Base-by-base conservation (phyloP, 2,797 vertebrate species). In the Numenius phaeopus region DNA sequence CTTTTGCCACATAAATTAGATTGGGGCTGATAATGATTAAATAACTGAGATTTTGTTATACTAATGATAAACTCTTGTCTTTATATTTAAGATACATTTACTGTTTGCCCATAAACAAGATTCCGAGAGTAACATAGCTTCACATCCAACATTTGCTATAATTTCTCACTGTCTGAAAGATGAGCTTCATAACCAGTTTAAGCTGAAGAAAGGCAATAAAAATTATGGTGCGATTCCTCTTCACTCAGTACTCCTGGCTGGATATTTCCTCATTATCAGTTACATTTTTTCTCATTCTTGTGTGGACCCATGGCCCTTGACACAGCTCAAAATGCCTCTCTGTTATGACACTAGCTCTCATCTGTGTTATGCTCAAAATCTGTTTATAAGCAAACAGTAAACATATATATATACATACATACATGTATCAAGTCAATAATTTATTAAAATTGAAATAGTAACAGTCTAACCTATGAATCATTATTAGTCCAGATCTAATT, bases 241-340 rank as follows among this genome's bases (percentile, higher is more conserved):
- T 75, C 19, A 10, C 15, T 34, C 23, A 17, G 3, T 64, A 49
- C 7, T 55, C 0, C 0, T 59, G 32, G 10, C 5, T 85, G 30
- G 32, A 20, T 73, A 30, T 77, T 77, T 66, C 24, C 11, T 62
- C 21, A 21, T 14, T 17, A 47, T 18, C 59, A 6, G 7, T 26
- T 62, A 10, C 37, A 14, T 5, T 7, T 47, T 77, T 72, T 75
- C 32, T 57, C 21, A 3, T 0, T 37, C 46, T 73, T 32, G 5
- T 29, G 17, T 37, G 30, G 23, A 64, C 5, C 7, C 59, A 9
- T 23, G 10, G 8, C 8, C 6, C 34, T 34, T 37, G 8, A 52
- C 5, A 64, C 2, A 81, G 24, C 8, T 75, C 39, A 78, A 83
- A 84, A 65, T 85, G 5, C 5, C 11, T 75, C 13, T 69, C 44